Evolutionary conservation across 1,140 invertebrate genomes (phyloP), one percentile per base, ranked within the genome.

Genomic region (Cataglyphis hispanica): DNA sequence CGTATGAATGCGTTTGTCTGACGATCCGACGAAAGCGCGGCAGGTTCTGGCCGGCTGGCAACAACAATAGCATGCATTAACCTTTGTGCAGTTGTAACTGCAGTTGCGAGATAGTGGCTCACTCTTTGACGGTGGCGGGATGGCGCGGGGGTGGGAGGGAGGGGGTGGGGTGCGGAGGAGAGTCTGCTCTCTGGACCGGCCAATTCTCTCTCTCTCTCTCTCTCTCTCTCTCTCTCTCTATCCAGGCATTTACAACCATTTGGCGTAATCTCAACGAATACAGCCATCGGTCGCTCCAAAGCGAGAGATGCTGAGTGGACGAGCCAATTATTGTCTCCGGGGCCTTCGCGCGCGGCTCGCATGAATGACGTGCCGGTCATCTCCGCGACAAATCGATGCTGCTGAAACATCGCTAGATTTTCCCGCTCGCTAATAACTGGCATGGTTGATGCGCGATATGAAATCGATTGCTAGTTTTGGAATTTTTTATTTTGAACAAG

Each of bases 21-120:
- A 43, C 60, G 53, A 84, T 53, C 43, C 86, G 56, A 56, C 86
- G 89, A 92, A 90, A 93, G 91, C 91, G 86, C 91, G 90, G 90
- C 92, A 93, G 93, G 93, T 94, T 94, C 93, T 93, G 91, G 91
- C 89, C 92, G 93, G 92, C 93, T 91, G 89, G 87, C 93, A 92
- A 85, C 91, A 94, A 95, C 94, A 95, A 95, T 95, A 87, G 93
- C 91, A 91, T 93, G 93, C 94, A 95, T 95, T 95, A 95, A 94
- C 94, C 94, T 95, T 95, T 95, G 93, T 95, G 92, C 93, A 94
- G 89, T 95, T 93, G 93, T 95, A 95, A 95, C 94, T 94, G 94
- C 94, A 95, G 93, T 94, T 92, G 91, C 90, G 93, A 94, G 94
- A 94, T 95, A 95, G 93, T 91, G 87, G 92, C 90, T 91, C 87